phyloP scores from a whole-genome alignment of 2,888 invertebrate genomes.

The Drosophila paranaensis region DNA sequence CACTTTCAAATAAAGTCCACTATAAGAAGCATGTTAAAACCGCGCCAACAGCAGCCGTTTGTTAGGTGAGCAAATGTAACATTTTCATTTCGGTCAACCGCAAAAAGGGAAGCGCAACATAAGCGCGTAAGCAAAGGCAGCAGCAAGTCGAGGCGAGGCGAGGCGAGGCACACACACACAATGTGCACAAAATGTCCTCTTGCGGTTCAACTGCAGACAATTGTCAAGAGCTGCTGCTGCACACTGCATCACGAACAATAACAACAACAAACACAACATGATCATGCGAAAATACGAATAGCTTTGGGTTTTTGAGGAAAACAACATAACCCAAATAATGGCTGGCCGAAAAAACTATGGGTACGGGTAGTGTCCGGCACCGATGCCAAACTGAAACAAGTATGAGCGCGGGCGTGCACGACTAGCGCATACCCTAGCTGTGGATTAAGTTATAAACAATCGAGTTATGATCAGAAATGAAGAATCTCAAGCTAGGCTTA shows the following conservation, averaged over 20 bases:
- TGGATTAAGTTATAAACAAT: no score
- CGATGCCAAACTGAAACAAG: conserved; percentile 28
- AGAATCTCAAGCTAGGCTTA: no score
- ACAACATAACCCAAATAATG: conserved; percentile 55
- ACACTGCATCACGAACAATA: conserved; percentile 11
- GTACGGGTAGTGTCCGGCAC: conserved; percentile 33
- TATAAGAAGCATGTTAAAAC: conserved; percentile 31
- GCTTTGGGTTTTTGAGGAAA: conserved; percentile 64
- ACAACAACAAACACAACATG: conserved; percentile 51
- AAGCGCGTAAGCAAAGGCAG: conserved; percentile 45
- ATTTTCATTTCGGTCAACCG: conserved; percentile 74
- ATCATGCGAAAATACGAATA: conserved; percentile 63
- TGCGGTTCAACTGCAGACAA: conserved; percentile 77
- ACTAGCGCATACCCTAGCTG: not conserved
- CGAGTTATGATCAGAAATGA: no score
- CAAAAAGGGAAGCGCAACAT: conserved; percentile 65
- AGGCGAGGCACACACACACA: conserved; percentile 6
- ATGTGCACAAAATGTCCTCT: conserved; percentile 63
- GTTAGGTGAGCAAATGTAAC: conserved; percentile 68
- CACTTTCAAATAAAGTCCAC: not conserved
- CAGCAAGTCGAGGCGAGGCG: no score
- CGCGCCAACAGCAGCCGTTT: conserved; percentile 29
- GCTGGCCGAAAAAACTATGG: conserved; percentile 23
- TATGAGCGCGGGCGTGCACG: not conserved
- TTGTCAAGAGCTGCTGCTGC: conserved; percentile 37